These are phyloP conservation scores for Euglossa dilemma DNA, from an alignment of 1,140 invertebrate genomes.

Conservation along the genomic window DNA sequence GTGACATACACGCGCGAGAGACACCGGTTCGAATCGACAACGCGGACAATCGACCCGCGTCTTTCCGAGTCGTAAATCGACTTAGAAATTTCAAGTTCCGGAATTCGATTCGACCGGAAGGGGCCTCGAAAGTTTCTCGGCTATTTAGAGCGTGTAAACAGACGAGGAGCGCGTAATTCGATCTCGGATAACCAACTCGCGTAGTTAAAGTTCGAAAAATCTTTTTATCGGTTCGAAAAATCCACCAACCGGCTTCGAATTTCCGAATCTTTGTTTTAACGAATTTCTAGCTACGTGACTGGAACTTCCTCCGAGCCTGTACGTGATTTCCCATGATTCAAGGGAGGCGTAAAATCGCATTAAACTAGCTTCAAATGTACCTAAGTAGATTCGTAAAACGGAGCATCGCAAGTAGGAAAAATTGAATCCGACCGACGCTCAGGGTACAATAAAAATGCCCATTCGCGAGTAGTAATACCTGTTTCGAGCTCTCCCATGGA, in stretches of 20 bases:
- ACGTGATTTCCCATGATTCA: slow-evolving; percentile 11
- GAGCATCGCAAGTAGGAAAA: not conserved
- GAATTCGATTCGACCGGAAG: not conserved
- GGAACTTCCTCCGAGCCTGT: not conserved
- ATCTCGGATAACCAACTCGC: not conserved
- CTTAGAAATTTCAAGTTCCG: not conserved
- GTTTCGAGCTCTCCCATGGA: not conserved
- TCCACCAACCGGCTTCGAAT: not conserved
- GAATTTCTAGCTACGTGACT: slow-evolving; percentile 6
- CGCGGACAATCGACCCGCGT: too few relatives aligned
- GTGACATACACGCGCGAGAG: too few relatives aligned
- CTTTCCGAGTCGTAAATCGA: too few relatives aligned
- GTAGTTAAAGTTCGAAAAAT: not conserved
- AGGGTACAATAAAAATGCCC: not conserved
- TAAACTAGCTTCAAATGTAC: slow-evolving; percentile 9
- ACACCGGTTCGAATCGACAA: too few relatives aligned
- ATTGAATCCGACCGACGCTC: not conserved
- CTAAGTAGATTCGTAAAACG: not conserved
- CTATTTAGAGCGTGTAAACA: not conserved
- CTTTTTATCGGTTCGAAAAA: not conserved
- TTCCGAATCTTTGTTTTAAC: slow-evolving; percentile 2
- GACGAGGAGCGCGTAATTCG: not conserved
- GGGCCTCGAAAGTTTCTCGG: not conserved
- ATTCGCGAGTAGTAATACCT: not conserved
- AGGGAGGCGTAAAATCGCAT: not conserved